Base-by-base conservation (phyloP, 37 sponge, comb jelly and placozoan species). In the Chondrosia reniformis region DNA sequence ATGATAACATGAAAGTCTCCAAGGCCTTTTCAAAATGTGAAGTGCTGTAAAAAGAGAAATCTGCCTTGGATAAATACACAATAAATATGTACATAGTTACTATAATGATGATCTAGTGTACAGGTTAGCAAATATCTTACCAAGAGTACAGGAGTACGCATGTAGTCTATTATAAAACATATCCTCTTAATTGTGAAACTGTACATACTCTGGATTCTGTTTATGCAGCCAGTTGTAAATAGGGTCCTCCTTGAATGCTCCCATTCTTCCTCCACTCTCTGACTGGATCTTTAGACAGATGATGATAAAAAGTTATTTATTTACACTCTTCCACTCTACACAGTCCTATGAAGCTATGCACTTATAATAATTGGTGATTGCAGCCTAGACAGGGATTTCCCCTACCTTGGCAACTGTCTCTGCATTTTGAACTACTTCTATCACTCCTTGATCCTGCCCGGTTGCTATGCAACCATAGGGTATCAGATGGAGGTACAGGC, bases 401-500 rank as follows among this genome's bases (percentile, higher is more conserved):
- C 45, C 57, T 69, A 91, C 91, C 91, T 86, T 88, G 76, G 86
- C 84, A 84, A 91, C 96, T 7, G 96, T 95, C 45, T 89, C 86
- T 7, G 96, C 87, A 41, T 95, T 67, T 66, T 88, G 96, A 4
- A 97, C 93, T 46, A 91, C 95, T 77, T 97, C 89, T 45, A 97
- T 97, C 80, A 97, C 81, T 32, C 98, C 98, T 79, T 67, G 66
- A 9, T 85, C 82, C 31, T 84, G 52, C 15, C 93, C 94, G 0
- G 98, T 97, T 80, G 95, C 84, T 80, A 94, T 85, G 81, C 93
- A 94, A 69, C 98, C 98, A 84, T 97, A 97, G 13, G 98, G 85
- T 32, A 92, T 89, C 77, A 97, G 82, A 75, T 89, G 83, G 42
- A 95, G 82, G 76, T 95, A 81, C 61, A 95, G 76, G 0, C 96